Evolutionary conservation across 2,888 invertebrate species (phyloP).

Genomic region (Tinea pellionella): DNA sequence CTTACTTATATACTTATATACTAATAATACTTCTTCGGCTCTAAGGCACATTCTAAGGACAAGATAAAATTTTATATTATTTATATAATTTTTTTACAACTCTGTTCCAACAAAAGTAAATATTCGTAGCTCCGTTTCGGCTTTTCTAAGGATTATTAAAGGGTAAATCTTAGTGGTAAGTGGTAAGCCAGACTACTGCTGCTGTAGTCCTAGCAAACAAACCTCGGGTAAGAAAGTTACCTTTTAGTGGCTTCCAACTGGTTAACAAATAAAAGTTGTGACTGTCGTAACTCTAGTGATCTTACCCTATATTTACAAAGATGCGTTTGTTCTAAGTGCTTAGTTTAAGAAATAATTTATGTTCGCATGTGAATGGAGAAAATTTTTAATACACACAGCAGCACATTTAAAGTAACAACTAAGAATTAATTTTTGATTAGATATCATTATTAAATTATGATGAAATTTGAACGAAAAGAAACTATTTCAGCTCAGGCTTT

Average conservation of each 20-base stretch:
- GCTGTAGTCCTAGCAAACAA: neutral
- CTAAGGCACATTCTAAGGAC: too few relatives aligned
- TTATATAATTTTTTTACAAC: neutral
- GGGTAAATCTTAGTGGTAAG: neutral
- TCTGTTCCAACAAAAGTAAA: neutral
- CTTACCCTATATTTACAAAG: neutral
- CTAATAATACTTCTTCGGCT: too few relatives aligned
- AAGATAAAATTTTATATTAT: neutral
- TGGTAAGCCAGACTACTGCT: neutral
- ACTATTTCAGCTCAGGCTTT: too few relatives aligned
- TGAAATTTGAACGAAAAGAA: too few relatives aligned
- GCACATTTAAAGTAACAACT: too few relatives aligned
- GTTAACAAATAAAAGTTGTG: neutral
- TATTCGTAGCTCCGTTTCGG: neutral
- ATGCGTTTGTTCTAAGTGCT: neutral
- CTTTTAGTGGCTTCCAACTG: neutral
- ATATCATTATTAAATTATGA: too few relatives aligned
- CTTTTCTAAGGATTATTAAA: neutral
- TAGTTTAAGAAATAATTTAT: too few relatives aligned
- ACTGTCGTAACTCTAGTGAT: neutral
- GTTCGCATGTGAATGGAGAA: too few relatives aligned
- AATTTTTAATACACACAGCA: too few relatives aligned
- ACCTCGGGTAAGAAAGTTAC: neutral
- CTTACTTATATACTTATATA: too few relatives aligned
- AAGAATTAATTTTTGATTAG: too few relatives aligned